Evolutionary conservation across 2,888 invertebrate genomes (phyloP).

Genomic region (Sialis fuliginosa): DNA sequence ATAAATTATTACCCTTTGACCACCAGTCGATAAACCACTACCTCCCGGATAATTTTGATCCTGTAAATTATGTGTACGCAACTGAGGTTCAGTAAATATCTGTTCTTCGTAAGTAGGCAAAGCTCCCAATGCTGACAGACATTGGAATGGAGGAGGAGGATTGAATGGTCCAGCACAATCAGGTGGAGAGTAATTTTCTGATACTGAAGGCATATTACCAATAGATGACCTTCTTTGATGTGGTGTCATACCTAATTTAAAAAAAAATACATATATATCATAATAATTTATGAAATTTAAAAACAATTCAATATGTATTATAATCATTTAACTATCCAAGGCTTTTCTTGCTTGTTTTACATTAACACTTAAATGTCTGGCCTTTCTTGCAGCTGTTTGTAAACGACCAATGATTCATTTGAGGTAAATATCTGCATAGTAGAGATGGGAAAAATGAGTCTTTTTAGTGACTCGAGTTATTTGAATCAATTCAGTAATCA

Average conservation of each 20-base stretch:
- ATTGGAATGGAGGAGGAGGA: slow-evolving; percentile 39
- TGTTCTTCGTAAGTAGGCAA: slow-evolving; percentile 9
- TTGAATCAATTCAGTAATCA: too few relatives aligned
- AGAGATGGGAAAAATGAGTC: too few relatives aligned
- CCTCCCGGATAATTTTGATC: slow-evolving; percentile 16
- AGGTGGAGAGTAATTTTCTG: slow-evolving; percentile 36
- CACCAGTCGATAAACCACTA: slow-evolving; percentile 17
- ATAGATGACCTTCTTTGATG: slow-evolving; percentile 20
- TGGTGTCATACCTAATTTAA: slow-evolving; percentile 7
- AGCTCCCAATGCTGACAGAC: slow-evolving; percentile 32
- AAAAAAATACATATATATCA: too few relatives aligned
- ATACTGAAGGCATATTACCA: slow-evolving; percentile 30
- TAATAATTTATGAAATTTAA: too few relatives aligned
- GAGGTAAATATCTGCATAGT: too few relatives aligned
- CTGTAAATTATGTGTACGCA: slow-evolving; percentile 16
- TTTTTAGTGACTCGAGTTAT: too few relatives aligned
- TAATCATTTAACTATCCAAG: too few relatives aligned
- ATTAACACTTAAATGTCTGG: too few relatives aligned
- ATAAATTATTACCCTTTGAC: slow-evolving; percentile 18
- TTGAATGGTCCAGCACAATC: slow-evolving; percentile 34
- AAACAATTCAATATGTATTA: background rate
- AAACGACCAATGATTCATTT: too few relatives aligned
- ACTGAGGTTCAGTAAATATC: slow-evolving; percentile 8
- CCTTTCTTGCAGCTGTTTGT: too few relatives aligned
- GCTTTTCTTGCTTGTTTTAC: too few relatives aligned